Evolutionary conservation across 1,140 invertebrate species (phyloP), one percentile per base, ranked within the genome.

Genomic region (Lerema accius): DNA sequence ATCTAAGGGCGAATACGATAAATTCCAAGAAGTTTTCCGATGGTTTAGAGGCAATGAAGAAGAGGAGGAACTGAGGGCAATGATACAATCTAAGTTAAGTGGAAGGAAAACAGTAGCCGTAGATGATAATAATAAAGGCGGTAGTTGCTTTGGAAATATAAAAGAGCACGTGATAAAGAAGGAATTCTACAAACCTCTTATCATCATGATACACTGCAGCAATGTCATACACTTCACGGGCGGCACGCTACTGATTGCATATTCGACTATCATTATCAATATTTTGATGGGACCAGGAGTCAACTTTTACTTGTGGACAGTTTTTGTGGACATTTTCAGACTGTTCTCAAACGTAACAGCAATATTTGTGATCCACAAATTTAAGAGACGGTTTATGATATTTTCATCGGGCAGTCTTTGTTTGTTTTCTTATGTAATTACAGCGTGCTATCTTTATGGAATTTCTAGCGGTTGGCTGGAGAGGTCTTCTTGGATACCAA

Each of bases 21-120:
- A 91, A 42, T 93, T 92, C 1, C 65, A 84, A 55, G 59, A 74
- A 17, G 76, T 87, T 0, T 94, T 92, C 55, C 56, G 60, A 16
- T 91, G 88, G 92, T 71, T 91, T 1, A 74, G 92, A 73, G 92
- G 92, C 17, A 48, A 80, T n/a, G 74, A 78, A 0, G 81, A 85
- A 59, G 80, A 89, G 32, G 68, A 73, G 0, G 86, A 87, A 62
- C 40, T 89, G 15, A 76, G 82, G 53, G 69, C 73, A 0, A 86
- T 88, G 81, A 80, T 90, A 13, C 13, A 74, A 62, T 70, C 82
- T 0, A 80, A 73, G 32, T 51, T 76, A 16, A 68, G 73, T 23
- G 48, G 45, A 0, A 37, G 37, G 14, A 59, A 65, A 42, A 60
- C 37, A 17, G 42, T 71, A 35, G 37, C 15, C 2, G 0, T n/a